Percentiles rank a stretch among this genome's conserved stretches.
Conservation (phyloP, 2,888 invertebrate species). For the Xestia c-nigrum region DNA sequence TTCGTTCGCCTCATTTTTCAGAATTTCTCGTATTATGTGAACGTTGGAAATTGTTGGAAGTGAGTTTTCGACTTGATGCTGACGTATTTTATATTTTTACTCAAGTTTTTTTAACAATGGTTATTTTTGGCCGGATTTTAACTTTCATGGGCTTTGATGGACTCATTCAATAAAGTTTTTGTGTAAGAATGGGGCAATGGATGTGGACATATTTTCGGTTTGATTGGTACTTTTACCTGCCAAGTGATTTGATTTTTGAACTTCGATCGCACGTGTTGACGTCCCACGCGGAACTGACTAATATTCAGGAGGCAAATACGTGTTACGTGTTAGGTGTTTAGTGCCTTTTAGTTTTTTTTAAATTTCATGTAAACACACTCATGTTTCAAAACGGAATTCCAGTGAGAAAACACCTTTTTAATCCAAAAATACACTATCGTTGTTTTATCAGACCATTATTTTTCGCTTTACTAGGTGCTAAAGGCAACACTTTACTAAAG, state of each 20-base stretch:
- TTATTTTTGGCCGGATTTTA: slow-evolving; percentile 19
- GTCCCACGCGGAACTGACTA: neutral
- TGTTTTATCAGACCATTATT: neutral
- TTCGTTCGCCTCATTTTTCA: slow-evolving; percentile 52
- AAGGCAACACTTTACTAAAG: neutral
- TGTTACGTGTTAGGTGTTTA: neutral
- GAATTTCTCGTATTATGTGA: slow-evolving; percentile 51
- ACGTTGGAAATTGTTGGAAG: slow-evolving; percentile 50
- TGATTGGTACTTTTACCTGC: neutral
- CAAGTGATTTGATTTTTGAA: slow-evolving; percentile 9
- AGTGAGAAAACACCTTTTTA: neutral
- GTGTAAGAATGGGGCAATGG: neutral
- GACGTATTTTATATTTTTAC: slow-evolving; percentile 49
- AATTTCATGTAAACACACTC: no score
- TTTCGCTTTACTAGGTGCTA: neutral
- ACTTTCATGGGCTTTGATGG: slow-evolving; percentile 29
- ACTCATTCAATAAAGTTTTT: slow-evolving; percentile 26
- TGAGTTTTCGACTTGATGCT: slow-evolving; percentile 43
- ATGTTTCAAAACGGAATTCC: neutral
- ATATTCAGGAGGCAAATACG: neutral
- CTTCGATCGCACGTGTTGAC: neutral
- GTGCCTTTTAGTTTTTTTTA: neutral
- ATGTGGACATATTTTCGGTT: neutral
- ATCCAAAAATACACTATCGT: neutral
- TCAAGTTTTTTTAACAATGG: slow-evolving; percentile 35